phyloP scores from a whole-genome alignment of 2,797 vertebrate species.

The Echeneis naucrates region DNA sequence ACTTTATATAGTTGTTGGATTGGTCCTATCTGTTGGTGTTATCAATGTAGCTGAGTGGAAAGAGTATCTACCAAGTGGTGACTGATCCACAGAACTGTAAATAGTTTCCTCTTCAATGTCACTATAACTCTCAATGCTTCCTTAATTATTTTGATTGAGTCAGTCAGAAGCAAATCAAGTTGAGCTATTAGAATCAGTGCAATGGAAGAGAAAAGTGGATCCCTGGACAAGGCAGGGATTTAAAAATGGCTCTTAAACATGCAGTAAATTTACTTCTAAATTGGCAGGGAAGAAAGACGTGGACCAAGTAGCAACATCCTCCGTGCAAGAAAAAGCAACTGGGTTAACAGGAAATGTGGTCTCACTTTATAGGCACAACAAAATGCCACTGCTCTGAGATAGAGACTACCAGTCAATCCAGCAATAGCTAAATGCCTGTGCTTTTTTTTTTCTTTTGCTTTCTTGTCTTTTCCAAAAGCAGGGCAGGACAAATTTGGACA shows the following conservation, averaged over 20 bases:
- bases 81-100: not conserved
- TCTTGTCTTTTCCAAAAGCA: not conserved
- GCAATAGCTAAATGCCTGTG: not conserved
- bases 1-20: not conserved
- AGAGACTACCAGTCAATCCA: slow-evolving; percentile 8
- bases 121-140: not conserved
- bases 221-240: not conserved
- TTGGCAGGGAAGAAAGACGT: not conserved
- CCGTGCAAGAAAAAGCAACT: slow-evolving; percentile 2
- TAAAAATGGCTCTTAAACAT: too few relatives aligned
- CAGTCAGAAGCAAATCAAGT: not conserved
- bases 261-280: not conserved
- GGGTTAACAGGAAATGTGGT: slow-evolving; percentile 24
- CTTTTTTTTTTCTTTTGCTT: not conserved
- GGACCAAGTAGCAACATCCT: slow-evolving; percentile 6
- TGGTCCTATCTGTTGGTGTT: not conserved
- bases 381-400: slow-evolving; percentile 19
- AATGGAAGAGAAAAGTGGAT: too few relatives aligned
- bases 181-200: too few relatives aligned
- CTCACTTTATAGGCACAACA: slow-evolving; percentile 32
- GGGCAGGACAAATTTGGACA: not conserved
- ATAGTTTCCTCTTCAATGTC: not conserved
- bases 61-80: too few relatives aligned
- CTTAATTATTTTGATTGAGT: not conserved
- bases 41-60: not conserved